These are phyloP conservation scores for Ormyrus labotus DNA, from an alignment of 2,888 invertebrate genomes.

Conservation along the genomic window DNA sequence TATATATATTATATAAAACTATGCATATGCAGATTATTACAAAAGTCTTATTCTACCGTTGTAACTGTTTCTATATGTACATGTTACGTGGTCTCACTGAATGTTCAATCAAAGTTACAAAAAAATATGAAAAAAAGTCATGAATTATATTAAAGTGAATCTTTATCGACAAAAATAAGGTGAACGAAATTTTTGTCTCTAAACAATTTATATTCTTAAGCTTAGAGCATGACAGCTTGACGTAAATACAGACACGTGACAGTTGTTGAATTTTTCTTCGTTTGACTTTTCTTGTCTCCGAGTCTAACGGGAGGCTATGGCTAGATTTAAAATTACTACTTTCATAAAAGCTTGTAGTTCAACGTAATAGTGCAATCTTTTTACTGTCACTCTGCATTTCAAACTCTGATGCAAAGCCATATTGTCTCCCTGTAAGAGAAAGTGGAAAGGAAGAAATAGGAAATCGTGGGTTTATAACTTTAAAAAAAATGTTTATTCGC, in stretches of 20 bases:
- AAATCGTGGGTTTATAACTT: not conserved
- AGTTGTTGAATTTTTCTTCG: too few relatives aligned
- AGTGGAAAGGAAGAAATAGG: too few relatives aligned
- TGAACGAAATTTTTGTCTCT: slow-evolving; percentile 14
- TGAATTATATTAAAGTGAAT: slow-evolving; percentile 68
- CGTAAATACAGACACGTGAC: too few relatives aligned
- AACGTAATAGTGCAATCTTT: too few relatives aligned
- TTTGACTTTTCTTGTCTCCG: too few relatives aligned
- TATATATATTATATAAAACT: slow-evolving; percentile 49
- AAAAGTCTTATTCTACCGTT: slow-evolving; percentile 68
- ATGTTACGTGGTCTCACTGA: slow-evolving; percentile 59
- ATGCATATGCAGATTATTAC: slow-evolving; percentile 59
- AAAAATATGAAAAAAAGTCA: slow-evolving; percentile 57
- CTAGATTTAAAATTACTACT: too few relatives aligned
- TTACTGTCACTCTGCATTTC: too few relatives aligned
- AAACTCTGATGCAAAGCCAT: too few relatives aligned
- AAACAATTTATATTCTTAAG: slow-evolving; percentile 6
- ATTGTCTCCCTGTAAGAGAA: too few relatives aligned
- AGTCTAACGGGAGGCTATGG: too few relatives aligned
- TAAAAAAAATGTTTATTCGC: slow-evolving; percentile 40
- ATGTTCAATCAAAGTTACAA: slow-evolving; percentile 68
- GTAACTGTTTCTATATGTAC: slow-evolving; percentile 66
- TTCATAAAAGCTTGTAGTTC: too few relatives aligned
- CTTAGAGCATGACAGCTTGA: not conserved
- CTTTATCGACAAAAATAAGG: slow-evolving; percentile 57